These are phyloP conservation scores for Drosophila sp. DNA, from an alignment of 1,140 invertebrate species.

Conservation along the genomic window DNA sequence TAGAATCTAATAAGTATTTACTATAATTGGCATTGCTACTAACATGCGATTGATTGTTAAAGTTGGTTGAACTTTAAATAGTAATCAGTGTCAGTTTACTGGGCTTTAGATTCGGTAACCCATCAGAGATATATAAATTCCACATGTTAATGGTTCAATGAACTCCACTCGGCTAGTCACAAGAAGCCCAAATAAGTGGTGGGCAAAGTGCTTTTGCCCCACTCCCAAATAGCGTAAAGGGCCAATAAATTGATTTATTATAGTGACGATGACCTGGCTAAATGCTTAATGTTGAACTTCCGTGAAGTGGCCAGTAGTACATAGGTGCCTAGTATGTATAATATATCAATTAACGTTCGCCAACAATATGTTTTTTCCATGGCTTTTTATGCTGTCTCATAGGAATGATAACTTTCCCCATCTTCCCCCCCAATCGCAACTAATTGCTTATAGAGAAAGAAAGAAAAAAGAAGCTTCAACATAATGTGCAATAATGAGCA, in stretches of 20 bases:
- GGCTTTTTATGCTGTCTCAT: constrained; percentile 61
- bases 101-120: background rate
- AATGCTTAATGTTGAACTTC: constrained; percentile 65
- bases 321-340: constrained; percentile 51
- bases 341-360: constrained; percentile 69
- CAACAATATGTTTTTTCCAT: constrained; percentile 14
- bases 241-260: constrained; percentile 20
- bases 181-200: background rate
- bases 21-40: background rate
- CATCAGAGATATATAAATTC: no score
- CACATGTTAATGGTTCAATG: no score
- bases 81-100: background rate
- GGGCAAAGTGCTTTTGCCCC: background rate
- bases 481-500: constrained; percentile 68
- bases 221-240: background rate
- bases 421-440: background rate
- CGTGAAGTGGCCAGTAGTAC: constrained; percentile 32
- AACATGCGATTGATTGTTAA: no score
- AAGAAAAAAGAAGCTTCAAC: constrained; percentile 26
- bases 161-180: no score
- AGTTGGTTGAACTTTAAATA: background rate
- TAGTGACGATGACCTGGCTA: constrained; percentile 62
- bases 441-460: constrained; percentile 22
- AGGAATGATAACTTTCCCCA: constrained; percentile 55
- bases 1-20: background rate